Evolutionary conservation across 2,888 invertebrate genomes (phyloP).

Genomic region (Athalia rosae): DNA sequence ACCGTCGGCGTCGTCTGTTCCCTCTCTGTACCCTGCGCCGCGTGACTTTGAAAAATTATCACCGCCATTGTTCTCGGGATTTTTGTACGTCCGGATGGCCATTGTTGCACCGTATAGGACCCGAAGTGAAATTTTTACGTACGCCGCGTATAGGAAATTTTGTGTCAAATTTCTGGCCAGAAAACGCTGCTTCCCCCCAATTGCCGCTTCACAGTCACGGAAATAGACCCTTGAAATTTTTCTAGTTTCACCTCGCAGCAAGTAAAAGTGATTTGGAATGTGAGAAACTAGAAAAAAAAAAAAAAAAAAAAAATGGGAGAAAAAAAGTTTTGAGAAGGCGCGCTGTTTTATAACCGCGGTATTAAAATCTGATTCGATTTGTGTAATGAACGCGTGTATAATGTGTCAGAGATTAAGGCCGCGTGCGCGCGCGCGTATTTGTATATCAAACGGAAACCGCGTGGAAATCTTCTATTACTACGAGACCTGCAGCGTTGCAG

Average conservation of each 20-base stretch:
- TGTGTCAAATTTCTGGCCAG: constrained; percentile 61
- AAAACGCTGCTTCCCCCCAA: constrained; percentile 36
- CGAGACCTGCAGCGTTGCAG: not conserved
- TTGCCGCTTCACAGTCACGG: not conserved
- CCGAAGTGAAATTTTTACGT: not conserved
- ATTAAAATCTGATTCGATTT: constrained; percentile 36
- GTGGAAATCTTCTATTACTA: not conserved
- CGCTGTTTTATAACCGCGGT: constrained; percentile 6
- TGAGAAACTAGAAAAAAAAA: not conserved
- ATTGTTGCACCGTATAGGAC: constrained; percentile 11
- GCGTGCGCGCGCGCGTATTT: not conserved
- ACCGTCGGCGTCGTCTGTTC: constrained; percentile 30
- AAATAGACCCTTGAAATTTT: constrained; percentile 30
- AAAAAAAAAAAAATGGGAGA: not conserved
- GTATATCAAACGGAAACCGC: constrained; percentile 13
- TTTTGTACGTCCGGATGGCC: not conserved
- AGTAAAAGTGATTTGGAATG: not conserved
- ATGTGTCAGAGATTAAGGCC: constrained; percentile 25
- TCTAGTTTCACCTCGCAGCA: constrained; percentile 21
- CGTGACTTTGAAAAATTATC: constrained; percentile 10
- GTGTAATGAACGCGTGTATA: constrained; percentile 32
- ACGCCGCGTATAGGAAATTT: not conserved
- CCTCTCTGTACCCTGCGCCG: not conserved
- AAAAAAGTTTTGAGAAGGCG: too few relatives aligned
- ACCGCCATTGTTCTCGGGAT: constrained; percentile 19